Conservation (phyloP, 2,888 invertebrate genomes). For the Hydrotaea diabolus region DNA sequence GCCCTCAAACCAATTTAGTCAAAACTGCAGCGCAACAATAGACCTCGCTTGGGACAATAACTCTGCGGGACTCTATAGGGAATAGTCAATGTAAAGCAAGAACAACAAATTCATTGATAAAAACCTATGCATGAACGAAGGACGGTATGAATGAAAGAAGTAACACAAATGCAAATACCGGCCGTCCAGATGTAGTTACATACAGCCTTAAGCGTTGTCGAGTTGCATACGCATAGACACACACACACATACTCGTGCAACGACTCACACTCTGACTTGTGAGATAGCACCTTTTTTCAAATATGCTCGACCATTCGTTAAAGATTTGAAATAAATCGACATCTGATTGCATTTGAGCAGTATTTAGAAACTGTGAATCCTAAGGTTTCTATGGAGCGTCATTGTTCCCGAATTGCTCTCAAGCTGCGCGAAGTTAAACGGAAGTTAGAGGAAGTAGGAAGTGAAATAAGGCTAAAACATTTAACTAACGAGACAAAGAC, state of each 20-base stretch:
- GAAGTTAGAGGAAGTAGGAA: constrained; percentile 45
- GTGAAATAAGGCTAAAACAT: constrained; percentile 38
- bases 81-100: constrained; percentile 16
- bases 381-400: not conserved
- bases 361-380: constrained; percentile 1
- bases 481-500: not conserved
- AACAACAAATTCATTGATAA: constrained; percentile 56
- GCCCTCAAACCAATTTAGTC: constrained; percentile 53
- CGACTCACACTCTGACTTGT: not conserved
- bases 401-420: constrained; percentile 21
- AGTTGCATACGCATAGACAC: not conserved
- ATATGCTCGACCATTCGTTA: constrained; percentile 17
- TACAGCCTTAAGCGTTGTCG: no score
- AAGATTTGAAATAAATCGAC: constrained; percentile 55
- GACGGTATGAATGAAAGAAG: no score
- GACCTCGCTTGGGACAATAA: constrained; percentile 50
- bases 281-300: constrained; percentile 16
- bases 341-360: constrained; percentile 35
- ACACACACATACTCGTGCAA: not conserved
- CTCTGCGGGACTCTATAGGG: constrained; percentile 45
- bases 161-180: constrained; percentile 5
- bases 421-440: constrained; percentile 55
- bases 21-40: not conserved
- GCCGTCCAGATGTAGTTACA: not conserved
- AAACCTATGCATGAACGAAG: constrained; percentile 26